Base-by-base conservation (phyloP, 2,113 vertebrate species). In the Castor canadensis region DNA sequence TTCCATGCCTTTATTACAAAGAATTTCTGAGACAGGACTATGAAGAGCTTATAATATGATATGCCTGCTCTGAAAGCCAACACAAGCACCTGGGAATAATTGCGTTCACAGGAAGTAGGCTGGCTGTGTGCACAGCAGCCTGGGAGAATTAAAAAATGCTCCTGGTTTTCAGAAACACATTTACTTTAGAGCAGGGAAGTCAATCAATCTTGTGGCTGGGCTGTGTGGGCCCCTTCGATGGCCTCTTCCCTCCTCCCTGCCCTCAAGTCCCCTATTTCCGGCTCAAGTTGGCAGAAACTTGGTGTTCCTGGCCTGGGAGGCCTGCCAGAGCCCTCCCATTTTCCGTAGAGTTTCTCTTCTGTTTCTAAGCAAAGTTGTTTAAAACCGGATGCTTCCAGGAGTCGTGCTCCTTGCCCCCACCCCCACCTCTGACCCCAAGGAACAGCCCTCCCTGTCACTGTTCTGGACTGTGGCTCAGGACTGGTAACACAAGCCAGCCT, bases 291-390 rank as follows among this genome's bases (percentile, higher is more conserved):
- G 95, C 96, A 92, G 75, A 96, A 96, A 97, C 95, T 96, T 45
- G 62, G 62, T 71, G 92, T 93, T 93, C 92, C 86, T 45, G 35
- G 38, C 89, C 92, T 32, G 52, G 89, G 97, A 96, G 4, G 35
- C 64, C 77, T 92, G 96, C 98, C 97, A 98, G 82, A 83, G 62
- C 38, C 95, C 94, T 93, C 94, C 95, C 95, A 73, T 88, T 87
- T 96, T 88, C 91, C 49, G 0, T 67, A 94, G 58, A 75, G 88
- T 47, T 66, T 90, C 72, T 91, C 72, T 95, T 91, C 87, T 92
- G 8, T 82, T 97, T 97, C 95, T 91, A 97, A 93, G 89, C 38
- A 69, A 62, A 95, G 92, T 87, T 89, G 58, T 93, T 90, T 93
- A 76, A 98, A 95, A 93, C 81, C 62, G 32, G 92, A 95, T 95